A percentile compares a stretch with the other conserved stretches of the same genome.
These are phyloP conservation scores for Ectemnius lituratus DNA, from an alignment of 2,888 invertebrate genomes.

Conservation along the genomic window DNA sequence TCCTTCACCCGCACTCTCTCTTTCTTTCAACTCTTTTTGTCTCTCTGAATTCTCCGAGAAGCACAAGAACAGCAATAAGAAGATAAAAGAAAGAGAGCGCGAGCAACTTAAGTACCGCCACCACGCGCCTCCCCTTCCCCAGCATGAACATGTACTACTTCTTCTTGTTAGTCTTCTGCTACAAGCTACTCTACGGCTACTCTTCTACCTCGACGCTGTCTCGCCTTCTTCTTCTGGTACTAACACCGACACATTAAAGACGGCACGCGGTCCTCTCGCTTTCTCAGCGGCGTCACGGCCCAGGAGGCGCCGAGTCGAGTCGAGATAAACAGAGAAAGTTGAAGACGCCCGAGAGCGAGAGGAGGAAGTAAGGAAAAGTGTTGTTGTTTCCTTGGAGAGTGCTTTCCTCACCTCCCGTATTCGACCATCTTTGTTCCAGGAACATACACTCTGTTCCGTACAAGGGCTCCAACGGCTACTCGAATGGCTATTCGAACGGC, in stretches of 20 bases:
- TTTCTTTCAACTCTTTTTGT: background rate
- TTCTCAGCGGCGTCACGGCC: conserved; percentile 22
- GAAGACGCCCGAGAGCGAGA: conserved; percentile 41
- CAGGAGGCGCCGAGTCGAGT: conserved; percentile 34
- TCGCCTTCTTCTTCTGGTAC: conserved; percentile 46
- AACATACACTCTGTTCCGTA: conserved; percentile 78
- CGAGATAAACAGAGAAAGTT: conserved; percentile 20
- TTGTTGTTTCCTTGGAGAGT: conserved; percentile 34
- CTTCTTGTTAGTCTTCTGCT: conserved; percentile 19
- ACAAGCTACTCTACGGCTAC: conserved; percentile 7
- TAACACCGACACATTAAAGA: conserved; percentile 24
- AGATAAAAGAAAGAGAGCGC: conserved; percentile 22
- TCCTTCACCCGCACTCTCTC: conserved; percentile 40
- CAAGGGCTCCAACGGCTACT: conserved; percentile 78
- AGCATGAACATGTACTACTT: conserved; percentile 41
- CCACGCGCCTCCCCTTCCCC: conserved; percentile 32
- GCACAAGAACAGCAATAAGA: conserved; percentile 22
- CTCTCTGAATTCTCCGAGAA: background rate
- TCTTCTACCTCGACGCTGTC: conserved; percentile 25
- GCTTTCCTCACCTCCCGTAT: conserved; percentile 72
- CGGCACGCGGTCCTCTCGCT: conserved; percentile 36
- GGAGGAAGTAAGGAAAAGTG: conserved; percentile 28
- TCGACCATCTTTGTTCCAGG: conserved; percentile 77
- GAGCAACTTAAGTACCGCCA: conserved; percentile 45
- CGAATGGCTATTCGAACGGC: conserved; percentile 78